These are phyloP conservation scores for Drosophila takahashii DNA, from an alignment of 1,140 invertebrate species.

Conservation along the genomic window DNA sequence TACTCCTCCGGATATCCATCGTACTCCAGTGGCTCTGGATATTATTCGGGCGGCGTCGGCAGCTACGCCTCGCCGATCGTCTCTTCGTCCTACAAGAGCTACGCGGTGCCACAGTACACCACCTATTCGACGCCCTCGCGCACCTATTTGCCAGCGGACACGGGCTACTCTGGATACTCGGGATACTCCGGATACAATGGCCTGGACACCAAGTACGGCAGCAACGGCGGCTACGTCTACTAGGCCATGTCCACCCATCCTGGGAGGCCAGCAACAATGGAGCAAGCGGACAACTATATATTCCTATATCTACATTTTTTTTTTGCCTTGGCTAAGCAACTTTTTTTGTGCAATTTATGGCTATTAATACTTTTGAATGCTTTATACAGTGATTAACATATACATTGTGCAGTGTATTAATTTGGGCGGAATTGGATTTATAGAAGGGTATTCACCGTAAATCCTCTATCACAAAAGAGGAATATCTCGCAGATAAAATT, in stretches of 20 bases:
- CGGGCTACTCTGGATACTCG: conserved; percentile 21
- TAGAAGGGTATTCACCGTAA: neutral
- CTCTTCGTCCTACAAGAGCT: conserved; percentile 52
- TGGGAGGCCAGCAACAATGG: conserved; percentile 16
- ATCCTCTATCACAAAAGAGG: too few species aligned
- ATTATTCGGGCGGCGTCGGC: conserved; percentile 35
- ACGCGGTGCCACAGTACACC: conserved; percentile 59
- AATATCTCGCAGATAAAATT: too few species aligned
- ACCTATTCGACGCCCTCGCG: conserved; percentile 56
- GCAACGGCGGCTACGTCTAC: conserved; percentile 77
- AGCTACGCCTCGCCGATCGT: conserved; percentile 29
- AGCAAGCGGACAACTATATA: conserved; percentile 12
- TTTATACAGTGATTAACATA: conserved; percentile 12
- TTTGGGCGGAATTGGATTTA: neutral
- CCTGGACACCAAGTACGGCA: conserved; percentile 71
- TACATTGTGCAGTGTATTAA: neutral
- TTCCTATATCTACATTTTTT: conserved; percentile 20
- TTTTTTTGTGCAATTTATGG: conserved; percentile 25
- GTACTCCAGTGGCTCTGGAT: conserved; percentile 51
- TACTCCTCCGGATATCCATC: conserved; percentile 50
- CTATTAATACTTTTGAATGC: conserved; percentile 25
- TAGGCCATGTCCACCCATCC: conserved; percentile 24
- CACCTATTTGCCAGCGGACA: conserved; percentile 50
- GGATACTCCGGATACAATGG: conserved; percentile 50
- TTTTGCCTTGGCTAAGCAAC: conserved; percentile 18